Evolutionary conservation across 2,797 vertebrate species (phyloP), one percentile per base, ranked within the genome.

Genomic region (Hylomyscus alleni): DNA sequence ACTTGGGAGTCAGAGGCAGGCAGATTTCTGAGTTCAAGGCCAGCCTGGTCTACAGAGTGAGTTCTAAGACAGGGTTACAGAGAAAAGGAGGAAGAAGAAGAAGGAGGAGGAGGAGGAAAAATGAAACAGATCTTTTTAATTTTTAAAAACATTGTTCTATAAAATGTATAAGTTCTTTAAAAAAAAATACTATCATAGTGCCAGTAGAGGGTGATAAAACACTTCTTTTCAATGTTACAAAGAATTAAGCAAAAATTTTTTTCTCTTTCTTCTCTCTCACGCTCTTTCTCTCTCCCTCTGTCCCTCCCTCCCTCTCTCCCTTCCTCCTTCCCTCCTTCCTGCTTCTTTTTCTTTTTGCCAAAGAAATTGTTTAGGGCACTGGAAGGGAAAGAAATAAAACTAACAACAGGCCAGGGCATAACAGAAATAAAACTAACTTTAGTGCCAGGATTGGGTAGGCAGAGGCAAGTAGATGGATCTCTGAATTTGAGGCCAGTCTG

Each of bases 161-260:
- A 54, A 60, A 82, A 60, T 58, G 7, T 14, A 26, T 82, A 26
- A 58, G 31, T 67, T 85, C 29, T 85, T 62, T 20, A 20, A 83
- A 65, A 44, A 44, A 60, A 44, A n/a, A 67, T 26, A 7, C 29
- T 52, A 88, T 89, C 3, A 0, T 20, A 1, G 52, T 24, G 26
- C 75, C 96, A 95, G 72, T 86, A 95, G 95, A 80, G 58, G 75
- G 92, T 94, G 44, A 19, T 1, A 34, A 62, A 96, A 67, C 92
- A 95, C 80, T 73, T 40, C 69, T 95, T 89, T 81, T 91, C 76
- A 91, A 89, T 12, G 1, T 89, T 60, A 58, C 22, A 24, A 80
- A 82, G 50, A 56, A 7, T 69, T n/a, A n/a, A 69, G 67, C 34
- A 72, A 72, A 72, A 37, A 3, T 62, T n/a, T 72, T 34, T 72